These are phyloP conservation scores for Crioceris asparagi DNA, from an alignment of 2,888 invertebrate genomes.

Conservation along the genomic window DNA sequence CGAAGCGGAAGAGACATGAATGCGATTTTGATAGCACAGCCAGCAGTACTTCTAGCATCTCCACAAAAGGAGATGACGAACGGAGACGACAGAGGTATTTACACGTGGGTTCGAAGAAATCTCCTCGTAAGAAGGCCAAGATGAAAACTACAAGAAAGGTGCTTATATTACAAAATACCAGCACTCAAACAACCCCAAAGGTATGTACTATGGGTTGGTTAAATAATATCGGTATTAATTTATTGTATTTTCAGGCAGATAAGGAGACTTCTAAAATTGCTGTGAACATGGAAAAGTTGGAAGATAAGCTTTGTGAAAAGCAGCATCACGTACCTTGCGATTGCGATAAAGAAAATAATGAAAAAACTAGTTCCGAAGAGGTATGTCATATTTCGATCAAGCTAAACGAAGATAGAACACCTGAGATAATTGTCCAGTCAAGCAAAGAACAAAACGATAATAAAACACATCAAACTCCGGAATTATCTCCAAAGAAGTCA, in stretches of 20 bases:
- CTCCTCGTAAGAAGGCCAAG: slow-evolving; percentile 18
- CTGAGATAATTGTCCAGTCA: slow-evolving; percentile 24
- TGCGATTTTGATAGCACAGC: slow-evolving; percentile 9
- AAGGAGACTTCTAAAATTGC: background rate
- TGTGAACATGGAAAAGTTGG: background rate
- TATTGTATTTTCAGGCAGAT: too few relatives aligned
- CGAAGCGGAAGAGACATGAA: slow-evolving; percentile 12
- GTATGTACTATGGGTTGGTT: background rate
- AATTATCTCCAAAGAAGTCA: slow-evolving; percentile 2
- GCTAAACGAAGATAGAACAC: slow-evolving; percentile 27
- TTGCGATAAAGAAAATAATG: slow-evolving; percentile 19
- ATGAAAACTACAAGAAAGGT: slow-evolving; percentile 14
- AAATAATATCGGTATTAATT: too few relatives aligned
- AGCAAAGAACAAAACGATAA: slow-evolving; percentile 3
- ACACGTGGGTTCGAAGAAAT: slow-evolving; percentile 4
- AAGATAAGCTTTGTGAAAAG: slow-evolving; percentile 8
- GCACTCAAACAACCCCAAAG: slow-evolving; percentile 35
- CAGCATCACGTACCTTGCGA: slow-evolving; percentile 18
- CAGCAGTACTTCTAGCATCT: background rate
- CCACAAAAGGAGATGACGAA: background rate
- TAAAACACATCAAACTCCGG: background rate
- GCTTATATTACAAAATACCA: slow-evolving; percentile 31
- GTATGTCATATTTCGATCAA: slow-evolving; percentile 34
- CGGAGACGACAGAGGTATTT: background rate
- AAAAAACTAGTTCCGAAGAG: slow-evolving; percentile 21